phyloP scores from a whole-genome alignment of 2,797 vertebrate genomes.

The Graptemys geographica region DNA sequence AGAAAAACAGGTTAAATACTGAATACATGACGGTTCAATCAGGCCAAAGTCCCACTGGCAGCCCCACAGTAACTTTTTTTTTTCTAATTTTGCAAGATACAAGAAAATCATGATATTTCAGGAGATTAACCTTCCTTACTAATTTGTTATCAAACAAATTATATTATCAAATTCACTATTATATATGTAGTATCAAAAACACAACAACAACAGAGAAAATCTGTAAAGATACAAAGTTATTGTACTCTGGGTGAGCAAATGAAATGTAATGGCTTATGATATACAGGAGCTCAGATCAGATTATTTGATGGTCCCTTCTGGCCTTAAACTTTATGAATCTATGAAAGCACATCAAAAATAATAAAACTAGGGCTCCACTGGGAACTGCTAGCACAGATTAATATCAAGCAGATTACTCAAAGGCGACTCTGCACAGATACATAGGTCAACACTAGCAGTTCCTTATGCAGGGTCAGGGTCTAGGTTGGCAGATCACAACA shows the following conservation, averaged over 20 bases:
- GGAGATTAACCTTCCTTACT: background rate
- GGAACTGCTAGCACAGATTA: background rate
- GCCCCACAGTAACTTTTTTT: background rate
- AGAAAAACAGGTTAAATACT: conserved; percentile 30
- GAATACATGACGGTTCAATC: background rate
- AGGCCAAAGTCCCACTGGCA: background rate
- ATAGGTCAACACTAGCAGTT: background rate
- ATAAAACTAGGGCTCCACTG: background rate
- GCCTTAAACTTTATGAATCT: no score
- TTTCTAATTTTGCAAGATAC: conserved; percentile 1
- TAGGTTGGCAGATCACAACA: background rate
- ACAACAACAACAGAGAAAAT: background rate
- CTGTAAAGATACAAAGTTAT: background rate
- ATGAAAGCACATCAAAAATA: background rate
- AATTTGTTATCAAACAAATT: background rate
- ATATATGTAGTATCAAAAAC: background rate
- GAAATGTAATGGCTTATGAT: background rate
- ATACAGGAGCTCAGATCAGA: background rate
- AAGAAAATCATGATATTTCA: background rate
- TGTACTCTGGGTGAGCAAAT: background rate
- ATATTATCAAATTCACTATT: background rate
- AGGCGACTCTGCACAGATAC: background rate
- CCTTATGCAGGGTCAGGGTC: background rate
- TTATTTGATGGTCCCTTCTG: background rate
- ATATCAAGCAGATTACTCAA: background rate